Base-by-base conservation (phyloP, 2,797 vertebrate genomes). In the Apodemus agrarius region DNA sequence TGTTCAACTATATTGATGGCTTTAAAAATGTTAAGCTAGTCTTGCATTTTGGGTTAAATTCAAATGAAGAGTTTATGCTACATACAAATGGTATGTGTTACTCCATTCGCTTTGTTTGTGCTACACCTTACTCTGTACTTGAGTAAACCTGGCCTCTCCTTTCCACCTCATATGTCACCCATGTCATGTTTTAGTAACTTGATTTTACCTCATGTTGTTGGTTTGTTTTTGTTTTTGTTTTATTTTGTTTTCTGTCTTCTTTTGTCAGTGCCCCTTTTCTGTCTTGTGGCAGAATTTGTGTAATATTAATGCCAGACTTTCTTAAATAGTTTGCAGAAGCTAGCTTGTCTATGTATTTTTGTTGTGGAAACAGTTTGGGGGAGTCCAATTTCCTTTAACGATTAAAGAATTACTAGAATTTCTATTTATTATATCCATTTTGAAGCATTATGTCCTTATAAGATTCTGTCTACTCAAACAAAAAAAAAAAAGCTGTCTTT, bases 401-500 rank as follows among this genome's bases (percentile, higher is more conserved):
- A 46, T 93, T 59, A 82, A 88, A 22, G 24, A 19, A 94, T 3
- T 59, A 61, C 91, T 92, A 80, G 22, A 94, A 95, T 89, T 81
- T 90, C 46, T 80, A 61, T 75, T 59, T 75, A 40, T 92, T 81
- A 79, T 34, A 83, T 86, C 29, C 75, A 93, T 79, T 91, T 96
- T 40, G 43, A 14, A 96, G 61, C 54, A 74, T 46, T 78, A 11
- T 86, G 31, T 72, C 79, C 89, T 93, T 89, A 54, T 78, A 82
- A 67, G 49, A 87, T 88, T 49, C 34, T 59, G 1, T 69, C 31
- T 49, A 34, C 82, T 22, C 31, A 34, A 67, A n/a, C n/a, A n/a
- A n/a, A n/a, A n/a, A n/a, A n/a, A n/a, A 46, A 46, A 49, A 29
- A 61, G 10, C 17, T 43, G 24, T 63, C 37, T 61, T 61, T 84